Conservation (phyloP, 2,113 vertebrate genomes). For the Sylvietta virens region DNA sequence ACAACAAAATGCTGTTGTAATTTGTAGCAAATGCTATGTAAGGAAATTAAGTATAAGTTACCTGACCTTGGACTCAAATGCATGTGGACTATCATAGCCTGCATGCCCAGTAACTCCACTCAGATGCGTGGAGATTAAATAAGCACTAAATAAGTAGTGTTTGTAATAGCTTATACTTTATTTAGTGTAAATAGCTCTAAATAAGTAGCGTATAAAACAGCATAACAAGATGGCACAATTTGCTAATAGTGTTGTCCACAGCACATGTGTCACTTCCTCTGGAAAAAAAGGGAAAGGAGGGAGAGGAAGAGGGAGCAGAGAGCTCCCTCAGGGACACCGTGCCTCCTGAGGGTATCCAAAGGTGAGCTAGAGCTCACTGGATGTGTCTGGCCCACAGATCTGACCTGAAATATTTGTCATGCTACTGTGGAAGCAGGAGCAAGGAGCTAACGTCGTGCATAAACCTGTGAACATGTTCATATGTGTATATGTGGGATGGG, state of each 20-base stretch:
- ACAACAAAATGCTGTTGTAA: not conserved
- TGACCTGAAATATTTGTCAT: not conserved
- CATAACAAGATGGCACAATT: not conserved
- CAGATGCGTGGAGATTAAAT: not conserved
- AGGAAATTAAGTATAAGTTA: not conserved
- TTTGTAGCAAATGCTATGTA: not conserved
- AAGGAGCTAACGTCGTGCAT: not conserved
- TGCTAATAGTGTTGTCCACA: not conserved
- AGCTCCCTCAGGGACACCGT: not conserved
- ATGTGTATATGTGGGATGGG: not conserved
- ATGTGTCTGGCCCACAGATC: not conserved
- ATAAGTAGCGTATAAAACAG: not conserved
- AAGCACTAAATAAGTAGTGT: not conserved
- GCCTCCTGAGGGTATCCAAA: not conserved
- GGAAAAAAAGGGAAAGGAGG: not conserved
- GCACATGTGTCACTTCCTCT: not conserved
- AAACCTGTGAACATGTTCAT: not conserved
- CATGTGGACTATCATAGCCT: not conserved
- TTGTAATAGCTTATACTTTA: not conserved
- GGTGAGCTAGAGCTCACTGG: not conserved
- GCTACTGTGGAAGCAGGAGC: not conserved
- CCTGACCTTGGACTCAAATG: not conserved
- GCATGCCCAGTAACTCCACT: not conserved
- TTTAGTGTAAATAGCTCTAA: not conserved
- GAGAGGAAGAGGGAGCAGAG: not conserved